Evolutionary conservation across 2,113 vertebrate species (phyloP).

Genomic region (Grantiella picta): DNA sequence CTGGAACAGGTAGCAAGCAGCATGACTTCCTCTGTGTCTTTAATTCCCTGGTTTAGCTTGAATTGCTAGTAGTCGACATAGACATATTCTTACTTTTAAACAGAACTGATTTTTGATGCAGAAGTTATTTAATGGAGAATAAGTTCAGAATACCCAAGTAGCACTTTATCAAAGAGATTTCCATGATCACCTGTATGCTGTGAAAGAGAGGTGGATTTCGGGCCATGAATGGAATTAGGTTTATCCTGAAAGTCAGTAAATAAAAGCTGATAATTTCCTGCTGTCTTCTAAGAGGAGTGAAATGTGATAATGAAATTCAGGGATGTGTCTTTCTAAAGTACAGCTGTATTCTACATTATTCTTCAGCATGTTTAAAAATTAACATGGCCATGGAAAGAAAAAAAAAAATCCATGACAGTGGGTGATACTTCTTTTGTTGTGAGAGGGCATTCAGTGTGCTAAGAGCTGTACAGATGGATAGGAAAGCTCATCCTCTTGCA

Average conservation of each 20-base stretch:
- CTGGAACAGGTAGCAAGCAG: conserved; percentile 17
- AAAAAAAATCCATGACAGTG: neutral
- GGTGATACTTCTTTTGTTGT: neutral
- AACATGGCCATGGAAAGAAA: neutral
- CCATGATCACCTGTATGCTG: neutral
- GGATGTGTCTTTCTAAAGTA: neutral
- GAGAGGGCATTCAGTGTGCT: neutral
- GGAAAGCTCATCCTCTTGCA: neutral
- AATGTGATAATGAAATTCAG: neutral
- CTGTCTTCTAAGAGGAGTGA: neutral
- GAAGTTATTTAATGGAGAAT: neutral
- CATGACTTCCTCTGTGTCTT: neutral
- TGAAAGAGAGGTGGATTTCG: neutral
- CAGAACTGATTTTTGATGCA: neutral
- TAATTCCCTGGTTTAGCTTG: neutral
- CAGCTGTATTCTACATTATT: neutral
- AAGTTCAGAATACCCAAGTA: neutral
- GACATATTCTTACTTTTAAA: neutral
- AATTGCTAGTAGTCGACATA: neutral
- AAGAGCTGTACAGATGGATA: neutral
- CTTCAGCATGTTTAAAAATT: neutral
- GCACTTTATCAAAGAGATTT: neutral
- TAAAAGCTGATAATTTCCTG: neutral
- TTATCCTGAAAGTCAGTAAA: neutral
- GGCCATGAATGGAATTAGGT: neutral